A percentile compares a stretch with the other conserved stretches of the same genome.
Conservation (phyloP, 2,888 invertebrate genomes). For the Periphyllus acericola region DNA sequence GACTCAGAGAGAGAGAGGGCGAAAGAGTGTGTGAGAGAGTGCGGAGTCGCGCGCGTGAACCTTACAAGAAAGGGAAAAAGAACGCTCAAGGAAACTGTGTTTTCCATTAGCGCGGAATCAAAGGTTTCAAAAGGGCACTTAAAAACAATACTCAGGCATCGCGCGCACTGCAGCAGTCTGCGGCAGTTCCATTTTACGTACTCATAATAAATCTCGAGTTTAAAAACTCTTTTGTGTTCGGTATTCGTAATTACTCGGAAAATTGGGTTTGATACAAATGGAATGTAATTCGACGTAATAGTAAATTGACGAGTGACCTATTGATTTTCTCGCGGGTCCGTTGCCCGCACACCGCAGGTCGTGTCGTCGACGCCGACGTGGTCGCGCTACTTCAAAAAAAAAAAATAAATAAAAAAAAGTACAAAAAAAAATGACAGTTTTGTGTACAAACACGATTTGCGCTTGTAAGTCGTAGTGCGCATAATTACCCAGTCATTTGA, state of each 20-base stretch:
- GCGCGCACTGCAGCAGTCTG: slow-evolving; percentile 13
- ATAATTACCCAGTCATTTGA: background rate
- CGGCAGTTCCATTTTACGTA: slow-evolving; percentile 52
- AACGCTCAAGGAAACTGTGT: slow-evolving; percentile 49
- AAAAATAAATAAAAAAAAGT: background rate
- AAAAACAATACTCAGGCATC: slow-evolving; percentile 48
- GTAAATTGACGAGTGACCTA: slow-evolving; percentile 56
- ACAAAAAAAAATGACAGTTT: background rate
- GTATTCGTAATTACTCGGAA: slow-evolving; percentile 54
- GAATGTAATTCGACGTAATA: slow-evolving; percentile 50
- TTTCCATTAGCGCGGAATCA: slow-evolving; percentile 59
- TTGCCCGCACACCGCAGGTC: background rate
- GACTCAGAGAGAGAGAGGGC: too few species aligned
- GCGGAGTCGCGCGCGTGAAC: slow-evolving; percentile 9
- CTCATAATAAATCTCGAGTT: slow-evolving; percentile 56
- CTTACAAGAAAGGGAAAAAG: slow-evolving; percentile 23
- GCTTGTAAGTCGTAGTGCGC: background rate
- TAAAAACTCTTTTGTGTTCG: slow-evolving; percentile 59
- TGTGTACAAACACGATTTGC: background rate
- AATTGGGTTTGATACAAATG: slow-evolving; percentile 59
- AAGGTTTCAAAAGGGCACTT: slow-evolving; percentile 60
- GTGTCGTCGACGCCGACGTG: background rate
- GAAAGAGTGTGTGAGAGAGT: too few species aligned
- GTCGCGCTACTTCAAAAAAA: background rate
- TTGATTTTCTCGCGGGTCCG: slow-evolving; percentile 39